A percentile compares a stretch with the other conserved stretches of the same genome.
These are phyloP conservation scores for Drosophila lacicola DNA, from an alignment of 2,888 invertebrate genomes.

Conservation along the genomic window DNA sequence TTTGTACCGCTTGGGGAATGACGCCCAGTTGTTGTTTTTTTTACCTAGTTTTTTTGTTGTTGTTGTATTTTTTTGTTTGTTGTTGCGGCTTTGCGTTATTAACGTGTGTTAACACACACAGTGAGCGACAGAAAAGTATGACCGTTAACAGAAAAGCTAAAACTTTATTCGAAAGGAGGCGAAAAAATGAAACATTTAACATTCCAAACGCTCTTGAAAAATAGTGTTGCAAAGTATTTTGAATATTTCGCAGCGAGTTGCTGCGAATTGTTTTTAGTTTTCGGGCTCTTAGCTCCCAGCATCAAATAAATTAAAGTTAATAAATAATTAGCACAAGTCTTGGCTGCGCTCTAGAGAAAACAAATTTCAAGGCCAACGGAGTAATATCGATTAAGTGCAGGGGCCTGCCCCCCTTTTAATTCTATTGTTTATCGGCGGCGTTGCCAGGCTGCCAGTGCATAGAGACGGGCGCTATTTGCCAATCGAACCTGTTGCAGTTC, in stretches of 20 bases:
- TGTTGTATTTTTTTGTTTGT: slow-evolving; percentile 5
- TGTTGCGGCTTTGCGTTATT: background rate
- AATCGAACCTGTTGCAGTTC: slow-evolving; percentile 52
- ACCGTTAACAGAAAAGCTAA: slow-evolving; percentile 1
- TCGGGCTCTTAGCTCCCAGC: too few relatives aligned
- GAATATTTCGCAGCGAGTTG: background rate
- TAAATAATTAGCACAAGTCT: too few relatives aligned
- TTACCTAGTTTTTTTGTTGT: background rate
- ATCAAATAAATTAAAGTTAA: too few relatives aligned
- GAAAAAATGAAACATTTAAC: background rate
- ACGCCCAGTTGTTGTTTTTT: slow-evolving; percentile 40
- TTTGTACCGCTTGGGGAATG: slow-evolving; percentile 25
- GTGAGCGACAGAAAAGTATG: slow-evolving; percentile 39
- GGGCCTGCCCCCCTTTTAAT: background rate
- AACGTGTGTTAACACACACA: slow-evolving; percentile 16
- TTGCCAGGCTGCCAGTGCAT: slow-evolving; percentile 25
- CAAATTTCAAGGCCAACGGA: slow-evolving; percentile 21
- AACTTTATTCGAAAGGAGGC: background rate
- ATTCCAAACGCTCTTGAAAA: background rate
- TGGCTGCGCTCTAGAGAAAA: background rate
- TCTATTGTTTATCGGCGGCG: slow-evolving; percentile 22
- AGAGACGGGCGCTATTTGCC: slow-evolving; percentile 9
- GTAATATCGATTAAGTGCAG: slow-evolving; percentile 32
- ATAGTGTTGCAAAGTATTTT: background rate
- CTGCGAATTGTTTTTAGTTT: too few relatives aligned